These are phyloP conservation scores for Sula dactylatra DNA, from an alignment of 2,113 vertebrate species.

Conservation along the genomic window DNA sequence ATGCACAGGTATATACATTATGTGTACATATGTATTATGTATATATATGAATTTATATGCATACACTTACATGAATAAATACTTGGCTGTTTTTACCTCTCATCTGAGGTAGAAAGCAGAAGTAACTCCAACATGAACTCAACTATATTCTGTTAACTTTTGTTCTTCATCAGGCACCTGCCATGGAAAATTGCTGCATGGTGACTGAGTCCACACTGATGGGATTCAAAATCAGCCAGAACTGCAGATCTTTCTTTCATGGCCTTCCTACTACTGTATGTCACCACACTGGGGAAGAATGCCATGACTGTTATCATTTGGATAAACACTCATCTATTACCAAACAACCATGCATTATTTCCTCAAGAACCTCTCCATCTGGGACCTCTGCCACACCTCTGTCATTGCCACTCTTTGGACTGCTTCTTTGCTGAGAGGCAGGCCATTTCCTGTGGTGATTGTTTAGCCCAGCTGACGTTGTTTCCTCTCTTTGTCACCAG, in stretches of 20 bases:
- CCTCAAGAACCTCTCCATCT: conserved; percentile 12
- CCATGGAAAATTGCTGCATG: background rate
- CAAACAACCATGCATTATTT: background rate
- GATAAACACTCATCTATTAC: background rate
- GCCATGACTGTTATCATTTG: background rate
- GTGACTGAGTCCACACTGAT: background rate
- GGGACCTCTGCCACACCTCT: background rate
- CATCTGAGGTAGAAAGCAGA: background rate
- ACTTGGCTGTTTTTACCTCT: background rate
- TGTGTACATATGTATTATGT: background rate
- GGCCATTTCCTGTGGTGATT: background rate
- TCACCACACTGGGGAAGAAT: background rate
- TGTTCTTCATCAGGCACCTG: background rate
- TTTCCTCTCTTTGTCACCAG: background rate
- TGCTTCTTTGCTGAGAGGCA: background rate
- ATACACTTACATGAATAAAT: background rate
- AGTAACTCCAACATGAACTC: background rate
- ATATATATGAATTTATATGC: background rate
- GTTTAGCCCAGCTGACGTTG: conserved; percentile 31
- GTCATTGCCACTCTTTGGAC: conserved; percentile 23
- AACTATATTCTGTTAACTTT: background rate
- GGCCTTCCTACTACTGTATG: background rate
- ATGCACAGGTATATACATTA: background rate
- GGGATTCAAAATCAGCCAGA: background rate
- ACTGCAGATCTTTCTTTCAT: background rate